Evolutionary conservation across 2,797 vertebrate species (phyloP).

Genomic region (Anguilla megastoma): DNA sequence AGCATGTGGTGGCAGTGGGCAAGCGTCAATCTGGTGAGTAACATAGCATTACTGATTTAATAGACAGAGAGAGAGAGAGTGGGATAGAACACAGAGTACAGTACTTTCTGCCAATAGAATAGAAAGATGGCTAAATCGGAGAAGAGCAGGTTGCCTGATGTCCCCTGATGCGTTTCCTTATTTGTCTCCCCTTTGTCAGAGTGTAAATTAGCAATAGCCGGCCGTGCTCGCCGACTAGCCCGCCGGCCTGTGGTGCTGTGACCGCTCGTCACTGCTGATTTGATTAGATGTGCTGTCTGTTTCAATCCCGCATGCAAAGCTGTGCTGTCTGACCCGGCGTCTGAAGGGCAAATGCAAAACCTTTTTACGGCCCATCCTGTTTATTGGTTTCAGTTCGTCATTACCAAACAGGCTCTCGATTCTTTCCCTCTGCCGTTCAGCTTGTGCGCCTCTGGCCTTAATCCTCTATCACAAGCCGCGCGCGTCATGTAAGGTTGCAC

Average conservation of each 20-base stretch:
- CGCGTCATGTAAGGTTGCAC: not conserved
- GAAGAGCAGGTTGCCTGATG: too few relatives aligned
- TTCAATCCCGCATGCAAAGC: not conserved
- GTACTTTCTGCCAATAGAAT: not conserved
- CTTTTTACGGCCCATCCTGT: not conserved
- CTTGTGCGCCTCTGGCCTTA: not conserved
- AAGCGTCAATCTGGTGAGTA: not conserved
- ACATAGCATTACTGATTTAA: not conserved
- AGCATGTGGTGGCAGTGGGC: too few relatives aligned
- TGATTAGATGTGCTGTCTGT: constrained; percentile 18
- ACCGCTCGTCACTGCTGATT: not conserved
- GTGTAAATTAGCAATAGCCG: not conserved
- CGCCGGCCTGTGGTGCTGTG: not conserved
- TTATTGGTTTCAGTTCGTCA: not conserved
- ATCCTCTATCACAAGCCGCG: not conserved
- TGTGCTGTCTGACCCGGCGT: not conserved
- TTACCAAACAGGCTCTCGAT: not conserved
- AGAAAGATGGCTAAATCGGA: not conserved
- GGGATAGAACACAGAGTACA: not conserved
- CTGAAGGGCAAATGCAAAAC: not conserved
- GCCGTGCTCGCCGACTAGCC: not conserved
- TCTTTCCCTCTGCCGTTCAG: not conserved
- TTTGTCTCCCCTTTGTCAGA: not conserved
- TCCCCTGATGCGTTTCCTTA: not conserved
- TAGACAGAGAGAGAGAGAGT: not conserved